Percentiles rank a stretch among this genome's conserved stretches.
These are phyloP conservation scores for Megaleporinus macrocephalus DNA, from an alignment of 2,113 vertebrate genomes.

Conservation along the genomic window DNA sequence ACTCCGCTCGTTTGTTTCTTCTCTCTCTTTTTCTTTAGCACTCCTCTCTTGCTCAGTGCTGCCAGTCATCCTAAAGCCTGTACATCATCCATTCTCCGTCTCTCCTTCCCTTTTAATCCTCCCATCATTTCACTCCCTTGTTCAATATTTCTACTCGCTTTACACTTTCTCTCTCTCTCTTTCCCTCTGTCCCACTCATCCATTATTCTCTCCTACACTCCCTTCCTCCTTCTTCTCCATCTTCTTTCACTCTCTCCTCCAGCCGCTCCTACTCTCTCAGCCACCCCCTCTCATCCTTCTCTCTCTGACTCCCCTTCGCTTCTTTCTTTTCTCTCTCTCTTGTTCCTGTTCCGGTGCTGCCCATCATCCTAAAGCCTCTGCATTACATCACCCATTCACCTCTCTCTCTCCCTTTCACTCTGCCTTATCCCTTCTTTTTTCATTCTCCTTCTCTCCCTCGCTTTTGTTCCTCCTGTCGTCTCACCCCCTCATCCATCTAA, in stretches of 20 bases:
- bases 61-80: too few species aligned
- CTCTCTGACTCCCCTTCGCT: neutral
- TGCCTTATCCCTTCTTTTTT: neutral
- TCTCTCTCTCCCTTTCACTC: neutral
- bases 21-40: too few species aligned
- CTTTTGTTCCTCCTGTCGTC: neutral
- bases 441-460: neutral
- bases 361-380: slow-evolving; percentile 16
- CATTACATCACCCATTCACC: slow-evolving; percentile 21
- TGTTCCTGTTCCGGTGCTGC: slow-evolving; percentile 14
- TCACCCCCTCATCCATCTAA: neutral
- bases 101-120: too few species aligned
- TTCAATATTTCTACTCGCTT: too few species aligned
- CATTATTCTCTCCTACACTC: too few species aligned
- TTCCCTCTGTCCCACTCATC: too few species aligned
- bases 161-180: too few species aligned
- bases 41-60: too few species aligned
- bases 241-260: neutral
- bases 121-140: too few species aligned
- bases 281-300: neutral
- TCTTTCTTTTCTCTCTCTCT: neutral
- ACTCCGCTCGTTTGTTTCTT: neutral
- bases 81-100: too few species aligned
- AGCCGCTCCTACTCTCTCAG: neutral
- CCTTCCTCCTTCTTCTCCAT: too few species aligned